Evolutionary conservation across 53 echinoderm and acorn worm genomes (phyloP).

Genomic region (Henricia sp.): DNA sequence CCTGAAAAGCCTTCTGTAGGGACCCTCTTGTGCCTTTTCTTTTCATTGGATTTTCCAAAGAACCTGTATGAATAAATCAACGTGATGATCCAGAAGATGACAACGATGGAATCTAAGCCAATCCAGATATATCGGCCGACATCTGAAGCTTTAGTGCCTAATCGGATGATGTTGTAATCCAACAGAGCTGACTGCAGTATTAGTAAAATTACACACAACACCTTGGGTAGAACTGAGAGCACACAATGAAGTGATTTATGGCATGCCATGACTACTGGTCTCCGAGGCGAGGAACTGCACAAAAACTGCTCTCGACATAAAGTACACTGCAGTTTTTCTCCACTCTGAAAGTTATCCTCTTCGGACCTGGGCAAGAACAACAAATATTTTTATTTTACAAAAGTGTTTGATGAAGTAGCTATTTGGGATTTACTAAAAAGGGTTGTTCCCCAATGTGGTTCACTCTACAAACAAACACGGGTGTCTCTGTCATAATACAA

Average conservation of each 20-base stretch:
- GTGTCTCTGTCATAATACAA: too few species aligned
- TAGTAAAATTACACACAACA: constrained; percentile 67
- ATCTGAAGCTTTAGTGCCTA: constrained; percentile 22
- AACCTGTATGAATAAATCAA: constrained; percentile 35
- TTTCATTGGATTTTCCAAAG: background rate
- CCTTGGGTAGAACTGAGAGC: constrained; percentile 37
- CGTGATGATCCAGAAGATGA: constrained; percentile 65
- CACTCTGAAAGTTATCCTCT: too few species aligned
- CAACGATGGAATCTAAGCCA: constrained; percentile 53
- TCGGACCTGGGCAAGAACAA: too few species aligned
- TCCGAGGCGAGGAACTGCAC: too few species aligned
- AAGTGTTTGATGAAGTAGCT: too few species aligned
- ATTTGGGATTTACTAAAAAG: too few species aligned
- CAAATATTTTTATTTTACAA: too few species aligned
- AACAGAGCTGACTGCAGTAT: constrained; percentile 58
- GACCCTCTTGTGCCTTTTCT: constrained; percentile 17
- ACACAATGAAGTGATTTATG: background rate
- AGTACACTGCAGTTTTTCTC: too few species aligned
- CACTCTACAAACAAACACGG: too few species aligned
- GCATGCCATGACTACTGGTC: constrained; percentile 24
- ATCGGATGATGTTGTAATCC: constrained; percentile 65
- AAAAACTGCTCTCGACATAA: too few species aligned
- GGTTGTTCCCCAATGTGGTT: too few species aligned
- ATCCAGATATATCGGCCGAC: constrained; percentile 70
- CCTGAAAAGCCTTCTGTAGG: background rate